phyloP scores from a whole-genome alignment of 2,888 invertebrate species.

The Lottia scabra region DNA sequence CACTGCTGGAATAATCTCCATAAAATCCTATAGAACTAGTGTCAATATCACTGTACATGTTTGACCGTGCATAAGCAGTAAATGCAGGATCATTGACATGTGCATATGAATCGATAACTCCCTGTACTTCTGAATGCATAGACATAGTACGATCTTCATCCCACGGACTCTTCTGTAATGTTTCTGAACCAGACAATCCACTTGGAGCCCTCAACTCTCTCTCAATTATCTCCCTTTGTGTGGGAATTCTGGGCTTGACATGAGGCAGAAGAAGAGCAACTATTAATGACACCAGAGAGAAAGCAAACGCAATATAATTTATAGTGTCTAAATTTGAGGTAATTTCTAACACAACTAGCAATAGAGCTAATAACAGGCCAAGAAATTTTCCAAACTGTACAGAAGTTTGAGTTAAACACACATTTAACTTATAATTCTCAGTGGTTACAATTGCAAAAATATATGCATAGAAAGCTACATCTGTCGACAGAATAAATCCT shows the following conservation, averaged over 20 bases:
- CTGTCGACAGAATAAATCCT: neutral
- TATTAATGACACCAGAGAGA: neutral
- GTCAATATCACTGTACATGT: slow-evolving; percentile 13
- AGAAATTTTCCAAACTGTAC: neutral
- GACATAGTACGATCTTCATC: neutral
- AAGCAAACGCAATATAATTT: neutral
- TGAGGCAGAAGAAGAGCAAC: neutral
- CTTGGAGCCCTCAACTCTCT: neutral
- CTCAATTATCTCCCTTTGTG: neutral
- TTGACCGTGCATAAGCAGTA: neutral
- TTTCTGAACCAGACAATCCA: neutral
- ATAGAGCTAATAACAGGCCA: neutral
- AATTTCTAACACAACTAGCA: neutral
- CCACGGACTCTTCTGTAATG: neutral
- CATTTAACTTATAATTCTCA: neutral
- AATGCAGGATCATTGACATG: neutral
- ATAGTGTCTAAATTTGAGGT: neutral
- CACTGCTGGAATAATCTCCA: neutral
- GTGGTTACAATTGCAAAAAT: neutral
- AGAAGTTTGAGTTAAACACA: neutral
- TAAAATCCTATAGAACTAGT: slow-evolving; percentile 17
- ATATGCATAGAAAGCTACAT: neutral
- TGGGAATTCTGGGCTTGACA: neutral
- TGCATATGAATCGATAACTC: neutral
- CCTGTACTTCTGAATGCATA: neutral